Evolutionary conservation across 2,797 vertebrate species (phyloP), one percentile per base, ranked within the genome.

Genomic region (Avahi laniger): DNA sequence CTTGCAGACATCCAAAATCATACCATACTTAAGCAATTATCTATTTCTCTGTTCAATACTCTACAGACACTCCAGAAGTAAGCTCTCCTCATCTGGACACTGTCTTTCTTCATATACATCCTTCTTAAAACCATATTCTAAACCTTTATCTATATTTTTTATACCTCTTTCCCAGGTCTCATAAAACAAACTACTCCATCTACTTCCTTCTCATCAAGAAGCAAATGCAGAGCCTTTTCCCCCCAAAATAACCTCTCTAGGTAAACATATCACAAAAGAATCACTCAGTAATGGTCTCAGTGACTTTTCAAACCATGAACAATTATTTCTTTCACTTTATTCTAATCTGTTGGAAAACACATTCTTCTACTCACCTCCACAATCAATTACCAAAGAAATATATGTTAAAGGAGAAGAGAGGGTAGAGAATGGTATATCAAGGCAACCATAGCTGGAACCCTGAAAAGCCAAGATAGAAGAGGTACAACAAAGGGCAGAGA

Each of bases 201-300:
- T 82, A 69, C 38, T 73, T 73, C 73, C 54, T 94, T 86, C 43
- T 9, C 46, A 93, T 35, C 12, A 52, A 69, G 12, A 88, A 87
- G 87, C 18, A 92, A 87, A 91, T 17, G 86, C 1, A 35, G 14
- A 76, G 69, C 22, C 33, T 52, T 48, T 46, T 89, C 80, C 70
- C 57, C 28, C 59, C 61, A 81, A 85, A 96, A 93, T 67, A 94
- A 63, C 26, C 28, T 90, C 73, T 94, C 20, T n/a, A 87, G 35
- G 15, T 95, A 73, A 92, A 91, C 33, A 75, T 43, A 5, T 90
- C 63, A 96, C 61, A 94, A 93, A 82, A 92, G 54, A 86, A 82
- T 73, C 69, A 85, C 18, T 79, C 46, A 89, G 4, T 83, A 92
- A 89, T 52, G 81, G 54, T 82, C 46, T 76, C 20, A 57, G 46